Conservation (phyloP, 1,140 invertebrate genomes). For the Cydia amplana region DNA sequence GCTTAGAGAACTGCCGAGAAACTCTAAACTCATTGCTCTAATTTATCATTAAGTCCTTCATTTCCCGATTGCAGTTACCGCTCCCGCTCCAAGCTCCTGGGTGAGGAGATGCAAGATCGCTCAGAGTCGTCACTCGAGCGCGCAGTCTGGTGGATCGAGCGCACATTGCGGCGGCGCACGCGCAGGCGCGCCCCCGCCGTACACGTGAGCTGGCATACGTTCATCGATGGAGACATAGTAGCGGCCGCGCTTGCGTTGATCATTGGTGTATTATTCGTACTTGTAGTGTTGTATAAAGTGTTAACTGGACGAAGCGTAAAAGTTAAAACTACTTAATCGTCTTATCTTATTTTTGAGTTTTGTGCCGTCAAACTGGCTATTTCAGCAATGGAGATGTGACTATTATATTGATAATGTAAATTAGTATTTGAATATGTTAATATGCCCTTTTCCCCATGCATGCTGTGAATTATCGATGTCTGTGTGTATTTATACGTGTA, state of each 20-base stretch:
- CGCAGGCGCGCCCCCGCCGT: background rate
- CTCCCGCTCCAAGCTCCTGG: background rate
- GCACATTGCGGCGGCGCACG: background rate
- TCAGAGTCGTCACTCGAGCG: background rate
- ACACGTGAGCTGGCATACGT: background rate
- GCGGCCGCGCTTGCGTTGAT: background rate
- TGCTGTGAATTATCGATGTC: too few relatives aligned
- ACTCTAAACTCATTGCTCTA: too few relatives aligned
- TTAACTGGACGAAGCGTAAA: background rate
- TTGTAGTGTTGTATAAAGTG: background rate
- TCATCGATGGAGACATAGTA: background rate
- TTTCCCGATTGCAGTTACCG: background rate
- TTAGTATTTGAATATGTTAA: too few relatives aligned
- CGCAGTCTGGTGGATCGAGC: slow-evolving; percentile 3
- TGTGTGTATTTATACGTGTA: too few relatives aligned
- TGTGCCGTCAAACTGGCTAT: too few relatives aligned
- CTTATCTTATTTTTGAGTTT: too few relatives aligned
- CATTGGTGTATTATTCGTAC: background rate
- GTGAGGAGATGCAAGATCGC: background rate
- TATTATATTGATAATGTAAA: too few relatives aligned
- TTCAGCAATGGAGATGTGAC: too few relatives aligned
- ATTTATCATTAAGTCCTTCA: background rate
- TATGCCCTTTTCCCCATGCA: too few relatives aligned
- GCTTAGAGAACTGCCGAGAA: too few relatives aligned
- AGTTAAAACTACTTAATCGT: background rate